Evolutionary conservation across 2,113 vertebrate genomes (phyloP), one percentile per base, ranked within the genome.

Genomic region (Rhagologus leucostigma): DNA sequence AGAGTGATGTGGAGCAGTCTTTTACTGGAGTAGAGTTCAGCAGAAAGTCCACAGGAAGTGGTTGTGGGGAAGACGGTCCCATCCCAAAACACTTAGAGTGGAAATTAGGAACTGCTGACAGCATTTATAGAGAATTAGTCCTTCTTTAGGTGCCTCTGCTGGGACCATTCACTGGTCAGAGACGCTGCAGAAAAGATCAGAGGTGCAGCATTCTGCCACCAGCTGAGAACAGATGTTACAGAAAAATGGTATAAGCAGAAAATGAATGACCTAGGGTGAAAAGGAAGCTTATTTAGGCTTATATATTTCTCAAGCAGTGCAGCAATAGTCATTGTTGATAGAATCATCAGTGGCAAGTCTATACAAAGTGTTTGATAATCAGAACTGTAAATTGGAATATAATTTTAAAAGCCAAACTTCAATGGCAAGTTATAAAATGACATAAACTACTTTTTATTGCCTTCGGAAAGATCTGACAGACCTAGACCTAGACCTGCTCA

Each of bases 21-120:
- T 86, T 93, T 90, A 76, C n/a, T 68, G 57, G 33, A 87, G 64
- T 57, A 75, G 60, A 93, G 44, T 89, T 96, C 86, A 78, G 65
- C 53, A 87, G 62, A 49, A 91, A 78, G 64, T 46, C 37, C 44
- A 8, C 30, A 62, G 42, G 15, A 94, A 69, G 53, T 60, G 73
- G 23, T 33, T 32, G 33, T 68, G n/a, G 71, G 50, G 60, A 90
- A 86, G 73, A 46, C 1, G 2, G 17, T 89, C 65, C 41, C 23
- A 29, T 53, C 39, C 26, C 6, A 0, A 77, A 59, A 52, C 8
- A 10, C 14, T 30, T 26, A 3, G 20, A 71, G 29, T 49, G 41
- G 41, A 73, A 74, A 47, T 65, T 35, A 74, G 44, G 47, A 86
- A 35, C 47, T 60, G 26, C 32, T 11, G 32, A 11, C 19, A 33